Percentiles rank a stretch among this genome's conserved stretches.
Conservation (phyloP, 2,797 vertebrate genomes). For the Tolypeutes matacus region DNA sequence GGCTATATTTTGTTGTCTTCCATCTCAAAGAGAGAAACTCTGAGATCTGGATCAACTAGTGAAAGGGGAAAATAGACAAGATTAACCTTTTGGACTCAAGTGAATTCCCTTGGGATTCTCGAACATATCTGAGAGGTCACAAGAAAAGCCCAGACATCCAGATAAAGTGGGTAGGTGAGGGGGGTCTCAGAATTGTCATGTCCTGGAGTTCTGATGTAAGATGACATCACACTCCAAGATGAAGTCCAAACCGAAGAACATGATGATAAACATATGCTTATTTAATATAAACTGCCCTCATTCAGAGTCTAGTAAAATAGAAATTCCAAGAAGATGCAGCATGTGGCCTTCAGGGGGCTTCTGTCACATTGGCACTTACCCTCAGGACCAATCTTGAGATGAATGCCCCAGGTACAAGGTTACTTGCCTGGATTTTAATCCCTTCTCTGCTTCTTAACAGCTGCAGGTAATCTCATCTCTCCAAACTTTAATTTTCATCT, state of each 20-base stretch:
- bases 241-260: neutral
- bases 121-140: neutral
- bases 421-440: neutral
- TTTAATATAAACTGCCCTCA: neutral
- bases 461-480: neutral
- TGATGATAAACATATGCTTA: neutral
- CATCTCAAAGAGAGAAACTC: neutral
- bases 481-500: conserved; percentile 23
- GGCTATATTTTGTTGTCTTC: neutral
- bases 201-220: neutral
- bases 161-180: neutral
- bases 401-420: neutral
- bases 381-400: neutral
- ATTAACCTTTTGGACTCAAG: neutral
- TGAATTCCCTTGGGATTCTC: neutral
- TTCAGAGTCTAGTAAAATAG: neutral
- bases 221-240: neutral
- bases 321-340: neutral
- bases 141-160: neutral
- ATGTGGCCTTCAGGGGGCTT: neutral
- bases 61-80: neutral
- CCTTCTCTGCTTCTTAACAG: neutral
- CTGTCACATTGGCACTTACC: neutral
- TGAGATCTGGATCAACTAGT: neutral
- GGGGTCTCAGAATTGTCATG: neutral